Percentiles rank a stretch among this genome's conserved stretches.
phyloP scores from a whole-genome alignment of 1,140 invertebrate species.

The Orchestia grillus region DNA sequence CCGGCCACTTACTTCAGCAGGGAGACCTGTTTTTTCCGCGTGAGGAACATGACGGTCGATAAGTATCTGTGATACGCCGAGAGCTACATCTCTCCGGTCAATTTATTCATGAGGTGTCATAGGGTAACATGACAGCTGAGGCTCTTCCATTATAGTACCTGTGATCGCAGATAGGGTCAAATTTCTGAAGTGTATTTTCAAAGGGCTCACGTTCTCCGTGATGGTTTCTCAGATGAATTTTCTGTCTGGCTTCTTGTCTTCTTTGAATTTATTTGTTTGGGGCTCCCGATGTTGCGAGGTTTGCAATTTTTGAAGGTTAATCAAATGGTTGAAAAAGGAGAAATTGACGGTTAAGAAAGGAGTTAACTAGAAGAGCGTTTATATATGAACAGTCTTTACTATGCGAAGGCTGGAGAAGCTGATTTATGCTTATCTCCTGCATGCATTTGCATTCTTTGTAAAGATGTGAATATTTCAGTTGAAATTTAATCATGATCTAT shows the following conservation, averaged over 20 bases:
- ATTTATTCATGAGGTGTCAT: conserved; percentile 9
- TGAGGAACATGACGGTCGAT: neutral
- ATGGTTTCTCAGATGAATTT: neutral
- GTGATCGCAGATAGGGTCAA: neutral
- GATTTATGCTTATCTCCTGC: no score
- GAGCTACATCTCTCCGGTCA: neutral
- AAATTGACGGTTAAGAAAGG: neutral
- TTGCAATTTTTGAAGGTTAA: neutral
- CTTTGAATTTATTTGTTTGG: neutral
- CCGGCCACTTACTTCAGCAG: neutral
- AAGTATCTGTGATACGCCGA: neutral
- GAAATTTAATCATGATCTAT: no score
- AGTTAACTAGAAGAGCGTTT: no score
- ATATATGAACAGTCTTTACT: no score
- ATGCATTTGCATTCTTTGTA: no score
- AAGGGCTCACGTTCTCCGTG: neutral
- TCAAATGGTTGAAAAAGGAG: neutral
- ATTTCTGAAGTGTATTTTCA: neutral
- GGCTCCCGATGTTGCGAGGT: neutral
- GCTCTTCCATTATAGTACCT: conserved; percentile 7
- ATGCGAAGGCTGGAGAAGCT: no score
- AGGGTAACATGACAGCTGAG: neutral
- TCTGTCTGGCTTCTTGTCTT: neutral
- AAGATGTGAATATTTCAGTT: no score
- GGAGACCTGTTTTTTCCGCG: neutral